phyloP scores from a whole-genome alignment of 2,888 invertebrate species.

The Ormyrus thymus region DNA sequence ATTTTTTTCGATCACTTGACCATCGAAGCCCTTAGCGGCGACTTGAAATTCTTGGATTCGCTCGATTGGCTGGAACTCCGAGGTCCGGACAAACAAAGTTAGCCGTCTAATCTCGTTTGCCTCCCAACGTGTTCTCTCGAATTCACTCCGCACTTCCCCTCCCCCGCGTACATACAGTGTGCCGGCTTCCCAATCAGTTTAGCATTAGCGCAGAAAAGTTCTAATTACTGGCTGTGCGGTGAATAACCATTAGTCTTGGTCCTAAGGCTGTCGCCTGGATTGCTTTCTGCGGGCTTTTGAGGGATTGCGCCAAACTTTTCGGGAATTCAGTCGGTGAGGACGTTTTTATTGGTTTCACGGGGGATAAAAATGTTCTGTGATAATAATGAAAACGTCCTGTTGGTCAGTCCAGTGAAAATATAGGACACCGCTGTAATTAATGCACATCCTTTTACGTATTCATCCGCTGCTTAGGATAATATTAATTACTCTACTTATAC shows the following conservation, averaged over 20 bases:
- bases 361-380: no score
- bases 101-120: slow-evolving; percentile 70
- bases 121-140: slow-evolving; percentile 64
- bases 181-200: slow-evolving; percentile 68
- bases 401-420: no score
- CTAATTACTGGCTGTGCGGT: slow-evolving; percentile 68
- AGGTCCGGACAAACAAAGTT: slow-evolving; percentile 69
- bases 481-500: neutral
- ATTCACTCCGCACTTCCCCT: slow-evolving; percentile 61
- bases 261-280: no score
- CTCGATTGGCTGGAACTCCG: slow-evolving; percentile 65
- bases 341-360: no score
- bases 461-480: neutral
- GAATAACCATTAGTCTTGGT: slow-evolving; percentile 67
- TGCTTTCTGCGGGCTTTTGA: neutral
- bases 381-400: no score
- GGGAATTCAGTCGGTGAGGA: no score
- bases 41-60: slow-evolving; percentile 65
- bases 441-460: no score
- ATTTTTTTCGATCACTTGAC: neutral
- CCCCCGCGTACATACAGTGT: neutral
- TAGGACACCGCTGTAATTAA: no score
- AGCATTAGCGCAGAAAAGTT: slow-evolving; percentile 70
- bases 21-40: slow-evolving; percentile 47
- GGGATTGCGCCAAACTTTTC: no score